Percentiles rank a stretch among this genome's conserved stretches.
phyloP scores from a whole-genome alignment of 2,113 vertebrate species.

The Mustela lutreola region DNA sequence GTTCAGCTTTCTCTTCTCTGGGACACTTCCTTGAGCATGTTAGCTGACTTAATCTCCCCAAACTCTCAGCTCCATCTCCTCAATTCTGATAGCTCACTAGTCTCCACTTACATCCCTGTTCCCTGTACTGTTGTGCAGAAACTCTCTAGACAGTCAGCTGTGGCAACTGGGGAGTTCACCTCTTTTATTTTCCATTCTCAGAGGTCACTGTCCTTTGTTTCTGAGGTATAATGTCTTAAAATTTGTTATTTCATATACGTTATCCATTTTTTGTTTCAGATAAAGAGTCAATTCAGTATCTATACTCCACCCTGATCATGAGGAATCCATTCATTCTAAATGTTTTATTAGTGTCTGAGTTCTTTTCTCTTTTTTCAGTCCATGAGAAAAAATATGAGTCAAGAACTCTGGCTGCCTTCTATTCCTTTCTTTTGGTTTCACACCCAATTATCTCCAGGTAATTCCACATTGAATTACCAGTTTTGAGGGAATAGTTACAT shows the following conservation, averaged over 20 bases:
- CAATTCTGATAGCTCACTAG: neutral
- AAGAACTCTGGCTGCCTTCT: neutral
- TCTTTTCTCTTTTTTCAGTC: neutral
- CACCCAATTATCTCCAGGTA: neutral
- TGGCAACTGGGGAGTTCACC: no score
- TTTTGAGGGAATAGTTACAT: neutral
- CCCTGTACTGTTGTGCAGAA: neutral
- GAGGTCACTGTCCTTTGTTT: neutral
- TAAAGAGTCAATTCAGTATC: neutral
- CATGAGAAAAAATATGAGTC: neutral
- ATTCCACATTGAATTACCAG: neutral
- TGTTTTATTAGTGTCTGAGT: neutral
- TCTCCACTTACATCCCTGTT: neutral
- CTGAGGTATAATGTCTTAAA: neutral
- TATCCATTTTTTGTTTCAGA: neutral
- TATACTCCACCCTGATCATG: neutral
- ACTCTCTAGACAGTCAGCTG: neutral
- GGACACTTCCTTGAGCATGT: neutral
- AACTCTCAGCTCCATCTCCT: neutral
- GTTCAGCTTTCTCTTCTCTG: neutral
- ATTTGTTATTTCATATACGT: neutral
- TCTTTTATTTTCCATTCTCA: neutral
- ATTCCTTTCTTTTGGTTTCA: neutral
- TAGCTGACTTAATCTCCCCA: neutral
- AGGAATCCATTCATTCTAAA: neutral